These are phyloP conservation scores for Limnephilus rhombicus DNA, from an alignment of 2,888 invertebrate genomes.

Conservation along the genomic window DNA sequence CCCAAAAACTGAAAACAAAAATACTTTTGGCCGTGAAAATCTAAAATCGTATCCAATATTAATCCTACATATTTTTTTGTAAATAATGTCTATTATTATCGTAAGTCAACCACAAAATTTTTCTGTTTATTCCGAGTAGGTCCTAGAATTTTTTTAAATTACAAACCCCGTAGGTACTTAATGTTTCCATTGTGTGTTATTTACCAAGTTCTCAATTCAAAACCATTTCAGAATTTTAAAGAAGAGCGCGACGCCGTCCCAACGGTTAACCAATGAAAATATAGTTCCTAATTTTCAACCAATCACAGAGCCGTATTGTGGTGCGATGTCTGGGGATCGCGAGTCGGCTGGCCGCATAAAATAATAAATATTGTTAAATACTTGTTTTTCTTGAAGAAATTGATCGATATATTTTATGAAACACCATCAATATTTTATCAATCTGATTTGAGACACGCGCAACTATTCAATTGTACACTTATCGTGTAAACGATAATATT, in stretches of 20 bases:
- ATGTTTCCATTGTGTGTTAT: neutral
- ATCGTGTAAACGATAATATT: conserved; percentile 9
- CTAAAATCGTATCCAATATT: too few relatives aligned
- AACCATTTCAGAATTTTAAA: conserved; percentile 43
- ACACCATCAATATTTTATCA: conserved; percentile 21
- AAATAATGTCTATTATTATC: neutral
- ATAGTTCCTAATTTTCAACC: conserved; percentile 67
- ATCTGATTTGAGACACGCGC: neutral
- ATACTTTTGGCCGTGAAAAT: too few relatives aligned
- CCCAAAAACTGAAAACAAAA: too few relatives aligned
- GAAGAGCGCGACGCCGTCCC: conserved; percentile 45
- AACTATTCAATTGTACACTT: neutral
- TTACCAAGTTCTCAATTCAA: neutral
- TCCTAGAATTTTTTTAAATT: neutral
- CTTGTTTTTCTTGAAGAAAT: neutral
- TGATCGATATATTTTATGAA: neutral
- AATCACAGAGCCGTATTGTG: conserved; percentile 73
- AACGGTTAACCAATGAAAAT: conserved; percentile 46
- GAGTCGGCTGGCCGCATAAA: conserved; percentile 49
- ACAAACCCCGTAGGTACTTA: neutral
- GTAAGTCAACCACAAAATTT: neutral
- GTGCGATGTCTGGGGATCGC: conserved; percentile 74
- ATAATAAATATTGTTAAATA: conserved; percentile 17
- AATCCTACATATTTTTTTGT: too few relatives aligned
- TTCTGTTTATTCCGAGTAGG: neutral